Evolutionary conservation across 37 sponge, comb jelly and placozoan species (phyloP).

Genomic region (Axinella damicornis): DNA sequence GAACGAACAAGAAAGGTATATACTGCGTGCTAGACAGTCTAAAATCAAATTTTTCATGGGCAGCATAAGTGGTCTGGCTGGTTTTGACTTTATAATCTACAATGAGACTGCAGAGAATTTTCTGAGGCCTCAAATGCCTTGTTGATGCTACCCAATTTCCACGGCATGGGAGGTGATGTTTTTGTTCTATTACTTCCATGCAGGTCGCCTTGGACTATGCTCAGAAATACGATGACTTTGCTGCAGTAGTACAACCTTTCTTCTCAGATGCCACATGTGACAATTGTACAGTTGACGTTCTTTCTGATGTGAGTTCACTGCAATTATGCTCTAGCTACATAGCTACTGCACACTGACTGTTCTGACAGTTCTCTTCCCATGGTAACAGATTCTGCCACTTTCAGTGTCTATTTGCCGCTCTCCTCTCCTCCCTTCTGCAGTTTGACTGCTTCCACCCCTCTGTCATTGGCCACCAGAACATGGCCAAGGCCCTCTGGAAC

Average conservation of each 20-base stretch:
- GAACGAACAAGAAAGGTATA: constrained; percentile 60
- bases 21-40: too few relatives aligned
- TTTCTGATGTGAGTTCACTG: constrained; percentile 61
- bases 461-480: constrained; percentile 66
- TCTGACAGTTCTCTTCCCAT: too few relatives aligned
- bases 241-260: constrained; percentile 79
- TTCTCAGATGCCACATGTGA: constrained; percentile 43
- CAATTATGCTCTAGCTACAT: too few relatives aligned
- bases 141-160: too few relatives aligned
- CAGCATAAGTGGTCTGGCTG: too few relatives aligned
- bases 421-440: constrained; percentile 11
- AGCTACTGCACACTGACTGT: too few relatives aligned
- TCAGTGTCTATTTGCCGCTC: too few relatives aligned
- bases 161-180: background rate
- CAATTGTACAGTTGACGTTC: constrained; percentile 54
- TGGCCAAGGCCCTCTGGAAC: constrained; percentile 89
- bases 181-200: constrained; percentile 14
- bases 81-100: too few relatives aligned
- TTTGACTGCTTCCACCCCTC: constrained; percentile 91
- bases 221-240: constrained; percentile 71
- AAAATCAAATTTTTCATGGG: too few relatives aligned
- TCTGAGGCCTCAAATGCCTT: too few relatives aligned
- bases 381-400: too few relatives aligned
- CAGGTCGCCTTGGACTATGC: constrained; percentile 53
- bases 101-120: too few relatives aligned